Evolutionary conservation across 2,888 invertebrate species (phyloP), one percentile per base, ranked within the genome.

Genomic region (Bombylius discolor): DNA sequence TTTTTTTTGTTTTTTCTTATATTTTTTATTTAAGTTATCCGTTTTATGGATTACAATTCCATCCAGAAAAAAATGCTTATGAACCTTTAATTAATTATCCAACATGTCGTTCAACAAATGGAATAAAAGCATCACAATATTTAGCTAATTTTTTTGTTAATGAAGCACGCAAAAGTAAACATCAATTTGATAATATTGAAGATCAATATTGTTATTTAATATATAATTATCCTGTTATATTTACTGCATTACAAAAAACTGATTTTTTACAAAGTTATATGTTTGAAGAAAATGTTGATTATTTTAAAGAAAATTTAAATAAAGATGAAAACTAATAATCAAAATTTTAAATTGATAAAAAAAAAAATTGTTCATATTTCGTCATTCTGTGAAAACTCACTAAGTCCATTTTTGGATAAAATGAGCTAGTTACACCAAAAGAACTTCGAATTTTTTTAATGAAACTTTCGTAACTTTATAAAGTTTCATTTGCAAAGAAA

Each of bases 21-120:
- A 23, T 2, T 36, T 36, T 39, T 32, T 39, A 44, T 49, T 36
- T 65, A 66, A 81, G 78, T 49, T 84, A 82, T 69, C 95, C 95
- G 5, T 85, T 94, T 68, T 96, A 87, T 71, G 94, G 86, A 1
- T 78, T 87, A 0, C 93, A 94, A 70, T 96, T 88, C 71, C 96
- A 96, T 69, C 95, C 95, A 0, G 96, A 96, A 72, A 95, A 95
- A 69, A 84, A 81, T 65, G 73, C 81, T 0, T 95, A 84, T 66
- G 91, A 92, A 71, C 94, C 92, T 82, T 78, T 79, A 36, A 63
- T 65, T 1, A 78, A 76, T 5, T 77, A 77, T 55, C 72, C 75
- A 1, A 82, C 89, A 58, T 81, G 86, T 0, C 92, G 92, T 66
- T 76, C 79, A 0, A 53, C 65, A 0, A 73, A 81, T 13, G 85